These are phyloP conservation scores for Macrosiphum euphorbiae DNA, from an alignment of 2,888 invertebrate genomes.

Conservation along the genomic window DNA sequence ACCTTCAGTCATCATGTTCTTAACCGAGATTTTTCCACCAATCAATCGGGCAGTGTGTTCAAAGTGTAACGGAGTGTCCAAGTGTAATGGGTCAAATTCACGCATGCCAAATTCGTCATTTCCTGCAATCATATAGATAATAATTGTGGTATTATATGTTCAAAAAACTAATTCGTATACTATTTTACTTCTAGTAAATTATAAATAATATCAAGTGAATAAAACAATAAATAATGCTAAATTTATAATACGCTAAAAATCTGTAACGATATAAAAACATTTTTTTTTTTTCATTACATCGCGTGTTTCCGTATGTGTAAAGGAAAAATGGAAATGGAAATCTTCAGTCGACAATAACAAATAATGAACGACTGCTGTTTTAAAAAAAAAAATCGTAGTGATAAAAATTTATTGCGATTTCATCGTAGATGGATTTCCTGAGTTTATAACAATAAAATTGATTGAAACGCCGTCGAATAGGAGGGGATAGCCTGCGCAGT, in stretches of 20 bases:
- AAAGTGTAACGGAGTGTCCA: constrained; percentile 22
- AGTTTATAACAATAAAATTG: no score
- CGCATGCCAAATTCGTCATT: constrained; percentile 37
- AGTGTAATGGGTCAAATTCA: constrained; percentile 33
- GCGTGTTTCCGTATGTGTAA: neutral
- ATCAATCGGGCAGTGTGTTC: constrained; percentile 44
- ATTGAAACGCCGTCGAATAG: no score
- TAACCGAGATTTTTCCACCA: constrained; percentile 53
- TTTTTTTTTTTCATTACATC: neutral
- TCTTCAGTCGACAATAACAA: neutral
- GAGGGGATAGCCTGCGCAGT: no score
- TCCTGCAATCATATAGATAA: neutral
- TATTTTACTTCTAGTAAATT: neutral
- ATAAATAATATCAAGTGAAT: neutral
- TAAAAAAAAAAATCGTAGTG: neutral
- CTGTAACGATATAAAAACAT: neutral
- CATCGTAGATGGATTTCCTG: neutral
- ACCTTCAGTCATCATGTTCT: constrained; percentile 55
- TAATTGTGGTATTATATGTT: neutral
- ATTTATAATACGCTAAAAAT: neutral
- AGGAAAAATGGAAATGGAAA: neutral
- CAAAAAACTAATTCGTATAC: neutral
- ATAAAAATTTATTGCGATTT: neutral
- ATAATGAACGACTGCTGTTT: neutral
- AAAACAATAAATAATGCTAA: no score